Evolutionary conservation across 2,113 vertebrate genomes (phyloP), one percentile per base, ranked within the genome.

Genomic region (Pseudois nayaur): DNA sequence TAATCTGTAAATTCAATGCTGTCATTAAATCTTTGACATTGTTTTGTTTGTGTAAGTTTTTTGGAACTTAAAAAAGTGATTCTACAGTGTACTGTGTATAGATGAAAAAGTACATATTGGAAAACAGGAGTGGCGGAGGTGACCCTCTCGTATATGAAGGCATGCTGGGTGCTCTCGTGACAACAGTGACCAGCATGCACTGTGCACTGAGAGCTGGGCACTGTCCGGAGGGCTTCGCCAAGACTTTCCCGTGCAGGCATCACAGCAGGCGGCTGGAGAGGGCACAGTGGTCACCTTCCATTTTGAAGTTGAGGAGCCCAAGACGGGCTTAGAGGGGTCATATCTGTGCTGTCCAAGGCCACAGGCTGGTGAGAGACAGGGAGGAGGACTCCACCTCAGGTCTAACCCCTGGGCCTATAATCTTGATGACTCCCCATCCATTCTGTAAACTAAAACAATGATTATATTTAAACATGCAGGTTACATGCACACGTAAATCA

Each of bases 151-250:
- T 13, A 29, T 23, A 0, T 0, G 57, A n/a, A 86, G 33, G 71
- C 27, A 31, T 3, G 1, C 25, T 9, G 12, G 11, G 81, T 1
- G 17, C 45, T n/a, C 25, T 33, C 3, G 0, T 52, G 40, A 17
- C 62, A 55, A 6, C 9, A 2, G 33, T 31, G 29, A 23, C 54
- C 62, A 2, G 43, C 31, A 10, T 2, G 50, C 14, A 1, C 50
- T 48, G 29, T 10, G 33, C 33, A 0, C 36, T 29, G 3, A 36
- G 0, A 4, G 43, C 14, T 2, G 11, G 50, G 9, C 15, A 4
- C 29, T 14, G 45, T 7, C 1, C 3, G 3, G 36, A 57, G 54
- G 59, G 23, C 81, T 64, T 48, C 0, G 0, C 27, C 33, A 21
- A 59, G 36, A 5, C 16, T 19, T 6, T 45, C 57, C 45, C 4